These are phyloP conservation scores for Drosophila tropicalis DNA, from an alignment of 1,140 invertebrate genomes.

Conservation along the genomic window DNA sequence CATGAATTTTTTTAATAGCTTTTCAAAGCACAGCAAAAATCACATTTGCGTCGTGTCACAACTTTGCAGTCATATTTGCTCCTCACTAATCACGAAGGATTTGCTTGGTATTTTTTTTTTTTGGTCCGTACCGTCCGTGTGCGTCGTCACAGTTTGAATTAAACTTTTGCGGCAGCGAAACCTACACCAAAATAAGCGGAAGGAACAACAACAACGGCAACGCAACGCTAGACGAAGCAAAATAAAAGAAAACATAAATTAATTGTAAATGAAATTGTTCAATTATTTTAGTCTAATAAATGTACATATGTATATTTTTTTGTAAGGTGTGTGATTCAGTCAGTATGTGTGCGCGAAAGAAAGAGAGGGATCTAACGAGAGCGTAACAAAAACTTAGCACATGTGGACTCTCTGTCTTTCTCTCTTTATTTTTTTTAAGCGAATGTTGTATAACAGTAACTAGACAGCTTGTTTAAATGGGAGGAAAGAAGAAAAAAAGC, in stretches of 20 bases:
- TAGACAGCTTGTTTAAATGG: constrained; percentile 21
- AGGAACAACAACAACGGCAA: constrained; percentile 33
- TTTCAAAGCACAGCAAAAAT: background rate
- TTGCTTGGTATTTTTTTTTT: constrained; percentile 7
- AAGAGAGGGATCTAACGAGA: constrained; percentile 31
- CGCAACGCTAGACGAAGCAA: constrained; percentile 4
- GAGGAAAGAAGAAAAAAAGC: constrained; percentile 46
- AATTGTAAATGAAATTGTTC: constrained; percentile 38
- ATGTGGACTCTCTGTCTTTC: constrained; percentile 19
- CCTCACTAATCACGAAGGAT: constrained; percentile 15
- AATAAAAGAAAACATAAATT: constrained; percentile 27
- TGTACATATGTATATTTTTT: background rate
- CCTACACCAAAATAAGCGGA: constrained; percentile 38
- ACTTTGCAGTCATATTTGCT: background rate
- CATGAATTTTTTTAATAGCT: too few relatives aligned
- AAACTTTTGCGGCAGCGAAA: constrained; percentile 66
- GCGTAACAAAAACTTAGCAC: constrained; percentile 40
- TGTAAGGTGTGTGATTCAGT: constrained; percentile 14
- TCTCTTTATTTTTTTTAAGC: constrained; percentile 36
- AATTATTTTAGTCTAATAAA: constrained; percentile 26
- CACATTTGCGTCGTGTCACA: background rate
- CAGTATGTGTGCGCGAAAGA: background rate
- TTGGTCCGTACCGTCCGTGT: constrained; percentile 21
- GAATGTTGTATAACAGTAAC: constrained; percentile 70
- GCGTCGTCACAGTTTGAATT: constrained; percentile 62